A percentile compares a stretch with the other conserved stretches of the same genome.
These are phyloP conservation scores for Pteronura brasiliensis DNA, from an alignment of 2,113 vertebrate genomes.

Conservation along the genomic window DNA sequence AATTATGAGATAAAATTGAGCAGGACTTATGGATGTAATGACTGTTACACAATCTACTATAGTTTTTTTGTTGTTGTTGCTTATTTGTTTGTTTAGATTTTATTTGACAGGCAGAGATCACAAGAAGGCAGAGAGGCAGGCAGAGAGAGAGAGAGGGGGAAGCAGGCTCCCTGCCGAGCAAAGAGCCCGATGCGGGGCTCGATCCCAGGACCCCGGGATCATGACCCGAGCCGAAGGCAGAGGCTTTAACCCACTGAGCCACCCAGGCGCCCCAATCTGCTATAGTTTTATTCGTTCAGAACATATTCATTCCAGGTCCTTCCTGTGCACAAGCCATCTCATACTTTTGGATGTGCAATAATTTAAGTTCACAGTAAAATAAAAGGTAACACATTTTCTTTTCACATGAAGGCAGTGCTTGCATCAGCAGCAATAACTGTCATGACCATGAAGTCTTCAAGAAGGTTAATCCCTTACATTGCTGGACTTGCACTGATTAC, in stretches of 20 bases:
- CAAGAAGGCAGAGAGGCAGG: too few species aligned
- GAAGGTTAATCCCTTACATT: background rate
- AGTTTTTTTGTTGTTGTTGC: background rate
- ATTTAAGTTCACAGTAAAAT: background rate
- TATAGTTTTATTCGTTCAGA: background rate
- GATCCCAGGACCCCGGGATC: too few species aligned
- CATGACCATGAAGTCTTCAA: background rate
- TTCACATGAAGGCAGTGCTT: background rate
- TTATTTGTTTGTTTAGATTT: too few species aligned
- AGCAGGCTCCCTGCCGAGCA: too few species aligned
- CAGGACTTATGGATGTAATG: background rate
- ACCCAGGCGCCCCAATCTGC: background rate
- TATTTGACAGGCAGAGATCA: too few species aligned
- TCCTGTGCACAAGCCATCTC: background rate
- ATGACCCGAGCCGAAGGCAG: too few species aligned
- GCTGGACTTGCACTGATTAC: background rate
- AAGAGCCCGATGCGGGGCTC: too few species aligned
- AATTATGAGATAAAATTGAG: background rate
- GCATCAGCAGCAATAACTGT: background rate
- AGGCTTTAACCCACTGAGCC: too few species aligned
- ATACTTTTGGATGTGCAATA: background rate
- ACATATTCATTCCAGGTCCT: background rate
- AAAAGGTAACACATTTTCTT: background rate
- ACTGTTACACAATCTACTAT: background rate
- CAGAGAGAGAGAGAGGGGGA: too few species aligned